Base-by-base conservation (phyloP, 2,888 invertebrate genomes). In the Dromius quadrimaculatus region DNA sequence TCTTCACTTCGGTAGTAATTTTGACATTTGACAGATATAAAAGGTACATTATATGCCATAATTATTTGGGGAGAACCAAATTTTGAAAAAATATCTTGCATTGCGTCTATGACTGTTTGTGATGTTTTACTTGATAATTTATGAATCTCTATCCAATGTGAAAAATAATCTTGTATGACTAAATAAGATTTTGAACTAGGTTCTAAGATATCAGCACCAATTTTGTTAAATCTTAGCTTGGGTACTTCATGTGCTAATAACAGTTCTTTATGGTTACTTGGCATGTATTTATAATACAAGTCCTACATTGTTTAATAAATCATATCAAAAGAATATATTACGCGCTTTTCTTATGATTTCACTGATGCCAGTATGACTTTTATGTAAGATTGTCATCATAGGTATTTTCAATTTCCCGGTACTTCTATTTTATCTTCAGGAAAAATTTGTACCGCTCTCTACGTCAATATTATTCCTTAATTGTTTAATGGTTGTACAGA, bases 21-120 rank as follows among this genome's bases (percentile, higher is more conserved):
- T 69, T 50, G 69, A 66, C 74, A 76, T 61, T 59, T 70, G 20
- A 9, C n/a, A 13, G 74, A 74, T 19, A 74, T 59, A 15, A 76
- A 76, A 2, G 74, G 75, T 50, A 75, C 38, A 45, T 75, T 76
- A 57, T 76, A 74, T 43, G 75, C 72, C 43, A 75, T 75, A 38
- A 78, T 72, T 2, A 57, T 54, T 50, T 75, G 70, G 11, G 78
- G 78, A 43, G 76, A 78, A 11, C 77, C 77, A 54, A 74, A 71
- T 50, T 54, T 62, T 43, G 63, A 72, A 65, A 78, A 75, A 38
- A 72, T 64, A 70, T 74, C 63, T 54, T 75, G 75, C 59, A 75
- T 54, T 1, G 64, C 50, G 22, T 75, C 34, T 47, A 76, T 75
- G 4, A 76, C 73, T 8, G 69, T 32, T 34, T 74, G 57, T n/a